Evolutionary conservation across 2,888 invertebrate genomes (phyloP).

Genomic region (Epinotia bilunana): DNA sequence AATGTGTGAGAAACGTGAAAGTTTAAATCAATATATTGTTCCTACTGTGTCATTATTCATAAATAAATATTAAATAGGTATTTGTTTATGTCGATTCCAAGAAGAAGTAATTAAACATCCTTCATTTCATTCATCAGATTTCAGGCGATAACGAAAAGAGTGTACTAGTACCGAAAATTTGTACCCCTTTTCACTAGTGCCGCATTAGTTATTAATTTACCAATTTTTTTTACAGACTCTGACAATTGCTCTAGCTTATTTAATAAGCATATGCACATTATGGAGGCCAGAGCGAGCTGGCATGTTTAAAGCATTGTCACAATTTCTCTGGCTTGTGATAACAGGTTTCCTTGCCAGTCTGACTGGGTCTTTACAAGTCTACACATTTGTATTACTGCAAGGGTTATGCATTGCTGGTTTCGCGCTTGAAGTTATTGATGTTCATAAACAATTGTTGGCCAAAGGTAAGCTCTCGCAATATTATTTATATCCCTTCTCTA

Average conservation of each 20-base stretch:
- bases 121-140: no score
- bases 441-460: conserved; percentile 78
- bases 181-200: no score
- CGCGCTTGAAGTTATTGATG: conserved; percentile 83
- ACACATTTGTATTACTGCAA: conserved; percentile 88
- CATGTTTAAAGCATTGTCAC: conserved; percentile 88
- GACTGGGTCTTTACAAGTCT: conserved; percentile 90
- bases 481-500: not conserved
- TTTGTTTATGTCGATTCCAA: no score
- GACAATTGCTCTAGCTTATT: conserved; percentile 87
- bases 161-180: no score
- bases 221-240: conserved; percentile 85
- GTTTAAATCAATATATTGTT: no score
- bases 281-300: conserved; percentile 90
- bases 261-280: conserved; percentile 87
- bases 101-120: no score
- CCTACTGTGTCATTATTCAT: no score
- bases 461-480: conserved; percentile 64
- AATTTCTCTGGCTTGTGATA: conserved; percentile 89
- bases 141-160: no score
- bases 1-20: no score
- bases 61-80: no score
- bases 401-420: conserved; percentile 87
- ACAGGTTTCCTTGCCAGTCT: conserved; percentile 90
- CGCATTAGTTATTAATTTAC: not conserved